Percentiles rank a stretch among this genome's conserved stretches.
These are phyloP conservation scores for Zophobas morio DNA, from an alignment of 1,140 invertebrate species.

Conservation along the genomic window DNA sequence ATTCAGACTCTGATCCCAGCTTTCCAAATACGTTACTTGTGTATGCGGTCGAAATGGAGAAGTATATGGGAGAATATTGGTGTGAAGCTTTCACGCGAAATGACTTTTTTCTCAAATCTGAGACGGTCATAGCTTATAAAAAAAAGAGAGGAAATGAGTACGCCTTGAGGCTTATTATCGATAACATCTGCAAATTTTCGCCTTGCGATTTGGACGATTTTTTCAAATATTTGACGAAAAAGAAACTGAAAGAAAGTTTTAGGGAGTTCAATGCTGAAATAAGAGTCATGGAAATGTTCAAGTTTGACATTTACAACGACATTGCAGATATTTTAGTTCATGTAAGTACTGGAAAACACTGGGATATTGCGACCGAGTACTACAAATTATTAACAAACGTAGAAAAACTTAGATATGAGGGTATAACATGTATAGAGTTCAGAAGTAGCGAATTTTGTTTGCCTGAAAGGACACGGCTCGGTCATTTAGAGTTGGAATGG, in stretches of 20 bases:
- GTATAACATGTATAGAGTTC: conserved; percentile 53
- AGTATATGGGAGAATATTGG: conserved; percentile 68
- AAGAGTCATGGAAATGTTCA: conserved; percentile 57
- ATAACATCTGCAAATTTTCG: conserved; percentile 53
- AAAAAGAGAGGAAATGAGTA: conserved; percentile 63
- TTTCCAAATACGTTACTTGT: conserved; percentile 59
- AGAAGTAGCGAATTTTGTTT: conserved; percentile 57
- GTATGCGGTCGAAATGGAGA: conserved; percentile 61
- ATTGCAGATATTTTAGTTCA: conserved; percentile 60
- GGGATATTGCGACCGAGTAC: conserved; percentile 54
- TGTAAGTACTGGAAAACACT: conserved; percentile 55
- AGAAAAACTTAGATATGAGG: too few species aligned
- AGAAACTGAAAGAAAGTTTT: conserved; percentile 51
- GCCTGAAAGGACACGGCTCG: conserved; percentile 44
- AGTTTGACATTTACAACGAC: conserved; percentile 45
- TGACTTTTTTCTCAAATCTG: conserved; percentile 55
- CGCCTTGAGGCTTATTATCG: conserved; percentile 59
- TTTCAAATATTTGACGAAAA: conserved; percentile 2
- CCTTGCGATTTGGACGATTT: conserved; percentile 21
- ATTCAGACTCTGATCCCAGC: background rate
- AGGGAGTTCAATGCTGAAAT: conserved; percentile 45
- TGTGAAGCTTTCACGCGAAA: conserved; percentile 66
- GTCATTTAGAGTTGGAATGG: conserved; percentile 56
- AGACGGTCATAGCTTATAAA: conserved; percentile 61
- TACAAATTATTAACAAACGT: conserved; percentile 5